Conservation (phyloP, 2,797 vertebrate species). For the Anas bernieri region DNA sequence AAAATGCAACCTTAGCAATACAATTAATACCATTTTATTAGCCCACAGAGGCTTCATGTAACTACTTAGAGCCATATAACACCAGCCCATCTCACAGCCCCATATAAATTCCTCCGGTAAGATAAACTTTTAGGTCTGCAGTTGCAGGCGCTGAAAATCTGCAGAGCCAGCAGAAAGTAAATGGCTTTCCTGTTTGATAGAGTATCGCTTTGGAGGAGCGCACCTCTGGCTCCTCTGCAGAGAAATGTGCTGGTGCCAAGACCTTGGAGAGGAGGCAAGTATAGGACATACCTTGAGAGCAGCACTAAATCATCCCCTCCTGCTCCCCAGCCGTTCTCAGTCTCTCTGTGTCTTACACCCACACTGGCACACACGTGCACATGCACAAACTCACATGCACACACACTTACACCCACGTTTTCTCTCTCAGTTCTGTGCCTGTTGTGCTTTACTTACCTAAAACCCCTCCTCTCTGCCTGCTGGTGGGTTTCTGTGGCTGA, state of each 20-base stretch:
- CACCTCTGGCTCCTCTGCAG: conserved; percentile 41
- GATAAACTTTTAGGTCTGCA: conserved; percentile 72
- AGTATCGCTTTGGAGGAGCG: conserved; percentile 45
- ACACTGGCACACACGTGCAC: rapidly evolving
- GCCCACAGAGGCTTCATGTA: conserved; percentile 57
- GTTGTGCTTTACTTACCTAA: not conserved
- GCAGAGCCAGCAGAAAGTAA: conserved; percentile 69
- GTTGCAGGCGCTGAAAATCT: conserved; percentile 43
- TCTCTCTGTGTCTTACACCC: not conserved
- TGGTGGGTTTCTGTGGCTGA: not conserved
- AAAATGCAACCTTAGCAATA: conserved; percentile 76
- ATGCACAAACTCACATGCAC: too few relatives aligned
- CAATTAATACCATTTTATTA: conserved; percentile 76
- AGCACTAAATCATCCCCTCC: conserved; percentile 9
- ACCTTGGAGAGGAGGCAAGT: conserved; percentile 53
- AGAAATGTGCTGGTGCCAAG: conserved; percentile 46
- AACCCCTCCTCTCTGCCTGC: not conserved
- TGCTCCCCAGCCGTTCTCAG: not conserved
- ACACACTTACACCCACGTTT: not conserved
- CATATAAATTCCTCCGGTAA: conserved; percentile 71
- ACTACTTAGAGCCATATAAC: conserved; percentile 68
- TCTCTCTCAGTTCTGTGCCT: not conserved
- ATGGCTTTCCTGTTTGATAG: conserved; percentile 70
- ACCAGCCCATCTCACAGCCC: conserved; percentile 48
- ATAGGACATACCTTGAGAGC: not conserved